Conservation (phyloP, 2,113 vertebrate genomes). For the Chitala chitala region DNA sequence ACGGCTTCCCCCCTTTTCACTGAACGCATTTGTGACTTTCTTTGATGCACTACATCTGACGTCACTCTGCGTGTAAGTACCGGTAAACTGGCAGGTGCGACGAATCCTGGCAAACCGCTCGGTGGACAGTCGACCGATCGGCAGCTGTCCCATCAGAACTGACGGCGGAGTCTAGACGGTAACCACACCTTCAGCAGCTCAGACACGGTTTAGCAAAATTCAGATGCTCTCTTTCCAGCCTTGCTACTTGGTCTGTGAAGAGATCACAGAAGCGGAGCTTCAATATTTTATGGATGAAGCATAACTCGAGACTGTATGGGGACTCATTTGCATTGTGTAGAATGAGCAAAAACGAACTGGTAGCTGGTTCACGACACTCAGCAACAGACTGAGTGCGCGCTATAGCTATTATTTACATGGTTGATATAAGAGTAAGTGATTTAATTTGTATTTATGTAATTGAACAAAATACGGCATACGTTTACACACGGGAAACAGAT, state of each 20-base stretch:
- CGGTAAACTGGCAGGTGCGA: too few relatives aligned
- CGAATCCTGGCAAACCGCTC: too few relatives aligned
- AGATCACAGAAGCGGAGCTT: slow-evolving; percentile 13
- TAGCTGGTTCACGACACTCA: neutral
- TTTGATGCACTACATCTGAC: too few relatives aligned
- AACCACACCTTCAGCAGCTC: neutral
- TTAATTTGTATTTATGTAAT: too few relatives aligned
- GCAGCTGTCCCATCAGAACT: neutral
- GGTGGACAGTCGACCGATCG: neutral
- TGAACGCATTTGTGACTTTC: too few relatives aligned
- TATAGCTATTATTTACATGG: too few relatives aligned
- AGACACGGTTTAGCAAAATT: neutral
- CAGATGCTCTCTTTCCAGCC: neutral
- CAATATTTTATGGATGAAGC: slow-evolving; percentile 1
- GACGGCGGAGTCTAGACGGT: neutral
- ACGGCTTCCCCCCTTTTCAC: too few relatives aligned
- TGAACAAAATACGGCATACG: too few relatives aligned
- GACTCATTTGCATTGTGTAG: slow-evolving; percentile 1
- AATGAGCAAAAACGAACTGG: neutral
- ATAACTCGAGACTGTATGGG: neutral
- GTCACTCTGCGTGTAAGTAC: too few relatives aligned
- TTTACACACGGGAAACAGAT: too few relatives aligned
- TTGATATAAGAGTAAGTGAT: too few relatives aligned
- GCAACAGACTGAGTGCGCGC: neutral
- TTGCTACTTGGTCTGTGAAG: neutral